Evolutionary conservation across 2,888 invertebrate genomes (phyloP).

Genomic region (Diarsia dahlii): DNA sequence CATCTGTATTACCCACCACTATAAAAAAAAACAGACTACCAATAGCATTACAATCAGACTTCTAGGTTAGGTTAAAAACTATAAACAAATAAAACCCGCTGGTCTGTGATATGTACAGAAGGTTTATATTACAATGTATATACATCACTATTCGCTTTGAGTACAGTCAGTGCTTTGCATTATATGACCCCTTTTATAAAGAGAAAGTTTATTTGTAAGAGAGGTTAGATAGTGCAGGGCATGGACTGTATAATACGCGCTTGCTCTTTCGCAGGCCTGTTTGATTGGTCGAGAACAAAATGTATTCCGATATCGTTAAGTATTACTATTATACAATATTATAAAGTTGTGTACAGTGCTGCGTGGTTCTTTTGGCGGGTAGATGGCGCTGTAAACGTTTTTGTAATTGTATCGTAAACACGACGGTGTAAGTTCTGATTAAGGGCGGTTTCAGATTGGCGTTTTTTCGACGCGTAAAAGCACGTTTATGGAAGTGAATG

Average conservation of each 20-base stretch:
- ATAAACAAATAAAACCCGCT: slow-evolving; percentile 69
- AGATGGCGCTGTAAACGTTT: neutral
- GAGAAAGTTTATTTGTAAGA: too few relatives aligned
- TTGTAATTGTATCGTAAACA: neutral
- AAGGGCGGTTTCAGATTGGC: neutral
- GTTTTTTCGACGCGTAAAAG: neutral
- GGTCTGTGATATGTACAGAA: slow-evolving; percentile 80
- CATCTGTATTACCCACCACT: neutral
- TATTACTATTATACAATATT: slow-evolving; percentile 21
- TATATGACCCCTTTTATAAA: too few relatives aligned
- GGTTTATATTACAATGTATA: slow-evolving; percentile 57
- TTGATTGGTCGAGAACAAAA: slow-evolving; percentile 30
- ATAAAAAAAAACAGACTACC: too few relatives aligned
- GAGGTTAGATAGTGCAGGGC: too few relatives aligned
- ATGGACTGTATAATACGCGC: slow-evolving; percentile 21
- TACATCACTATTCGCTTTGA: slow-evolving; percentile 43
- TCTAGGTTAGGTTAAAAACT: slow-evolving; percentile 70
- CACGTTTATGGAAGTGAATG: neutral
- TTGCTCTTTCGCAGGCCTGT: slow-evolving; percentile 23
- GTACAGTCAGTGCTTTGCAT: too few relatives aligned
- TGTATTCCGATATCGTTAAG: slow-evolving; percentile 24
- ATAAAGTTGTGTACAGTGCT: slow-evolving; percentile 1
- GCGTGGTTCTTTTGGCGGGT: neutral
- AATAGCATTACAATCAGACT: slow-evolving; percentile 53
- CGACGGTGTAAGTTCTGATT: neutral